Evolutionary conservation across 53 echinoderm and acorn worm species (phyloP), one percentile per base, ranked within the genome.

Genomic region (Zoroaster sp.): DNA sequence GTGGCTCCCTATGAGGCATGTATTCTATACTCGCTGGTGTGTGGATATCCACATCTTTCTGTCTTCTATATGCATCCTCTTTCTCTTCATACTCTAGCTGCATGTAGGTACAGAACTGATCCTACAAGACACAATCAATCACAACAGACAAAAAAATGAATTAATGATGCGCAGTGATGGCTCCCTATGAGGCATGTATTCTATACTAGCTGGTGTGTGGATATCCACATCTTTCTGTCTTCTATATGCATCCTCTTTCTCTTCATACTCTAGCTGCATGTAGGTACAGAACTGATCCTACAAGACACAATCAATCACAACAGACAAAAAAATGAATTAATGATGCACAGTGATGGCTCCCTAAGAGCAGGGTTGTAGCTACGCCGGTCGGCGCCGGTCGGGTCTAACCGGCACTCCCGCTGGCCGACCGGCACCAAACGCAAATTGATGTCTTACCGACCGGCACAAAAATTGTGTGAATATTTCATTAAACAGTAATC

Each of bases 91-190:
- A 99, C 72, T 99, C 96, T 30, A 99, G 91, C 86, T 99, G 99
- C 99, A 99, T 99, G 77, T 99, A 99, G 75, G 99, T 99, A 91
- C 96, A 96, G 59, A 98, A 99, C 86, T 99, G 93, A 89, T 99
- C 96, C 99, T 99, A 74, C 17, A 82, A 77, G 35, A 17, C 25
- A 1, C 31, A 71, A 66, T 6, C 43, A 74, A 87, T 23, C 80
- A 38, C 3, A 47, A 40, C 59, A 8, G 59, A 14, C 13, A 30
- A 35, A 21, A 12, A 71, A 71, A 37, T 28, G 1, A 37, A 4
- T 34, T 17, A 69, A 33, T 17, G 13, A 40, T 42, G 35, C 23
- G 0, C 20, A 75, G 3, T 75, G 95, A 86, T 0, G 43, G 42
- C 25, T 75, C 38, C 36, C 38, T 71, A 5, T 39, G 11, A 18